Conservation (phyloP, 2,888 invertebrate species). For the Hyalella azteca region DNA sequence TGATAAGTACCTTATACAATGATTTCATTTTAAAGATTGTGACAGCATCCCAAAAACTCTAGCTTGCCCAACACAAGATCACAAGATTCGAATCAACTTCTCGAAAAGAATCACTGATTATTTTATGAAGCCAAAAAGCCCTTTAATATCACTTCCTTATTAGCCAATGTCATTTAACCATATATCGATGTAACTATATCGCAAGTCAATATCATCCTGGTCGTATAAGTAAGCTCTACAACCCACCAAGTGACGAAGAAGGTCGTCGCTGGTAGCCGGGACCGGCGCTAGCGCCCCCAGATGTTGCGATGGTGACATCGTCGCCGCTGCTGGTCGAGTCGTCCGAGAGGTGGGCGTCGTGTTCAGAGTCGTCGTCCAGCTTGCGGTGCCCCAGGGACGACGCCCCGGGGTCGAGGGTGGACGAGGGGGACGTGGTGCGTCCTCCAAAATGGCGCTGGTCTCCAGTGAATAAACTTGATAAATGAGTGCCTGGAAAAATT, state of each 20-base stretch:
- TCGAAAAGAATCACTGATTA: too few species aligned
- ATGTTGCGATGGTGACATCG: neutral
- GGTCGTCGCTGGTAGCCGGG: neutral
- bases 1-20: too few species aligned
- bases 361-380: neutral
- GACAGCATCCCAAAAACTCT: too few species aligned
- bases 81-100: too few species aligned
- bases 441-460: neutral
- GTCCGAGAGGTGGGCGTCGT: neutral
- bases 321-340: slow-evolving; percentile 8
- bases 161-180: too few species aligned
- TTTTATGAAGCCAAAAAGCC: too few species aligned
- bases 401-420: neutral
- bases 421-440: neutral
- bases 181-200: too few species aligned
- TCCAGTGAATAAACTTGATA: neutral
- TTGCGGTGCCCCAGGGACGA: neutral
- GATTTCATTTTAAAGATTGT: too few species aligned
- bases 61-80: too few species aligned
- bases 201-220: too few species aligned
- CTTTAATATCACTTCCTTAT: too few species aligned
- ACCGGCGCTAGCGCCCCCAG: neutral
- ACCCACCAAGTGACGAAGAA: neutral
- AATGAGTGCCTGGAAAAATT: neutral
- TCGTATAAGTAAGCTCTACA: too few species aligned